Conservation (phyloP, 2,797 vertebrate species). For the Fistularia tabacaria region DNA sequence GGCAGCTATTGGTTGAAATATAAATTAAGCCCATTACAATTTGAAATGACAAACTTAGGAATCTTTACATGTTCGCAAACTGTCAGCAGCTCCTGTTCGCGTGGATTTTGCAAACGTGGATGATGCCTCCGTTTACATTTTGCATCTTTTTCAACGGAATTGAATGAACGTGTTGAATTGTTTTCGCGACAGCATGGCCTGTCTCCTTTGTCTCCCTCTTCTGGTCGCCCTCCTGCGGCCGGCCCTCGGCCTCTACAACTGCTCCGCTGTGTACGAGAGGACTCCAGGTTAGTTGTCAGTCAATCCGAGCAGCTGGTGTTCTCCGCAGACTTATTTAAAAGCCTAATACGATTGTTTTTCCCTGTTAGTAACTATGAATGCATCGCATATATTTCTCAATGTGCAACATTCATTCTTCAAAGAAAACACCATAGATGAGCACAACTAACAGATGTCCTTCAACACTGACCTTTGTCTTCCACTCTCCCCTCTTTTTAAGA, state of each 20-base stretch:
- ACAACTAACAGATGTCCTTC: background rate
- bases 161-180: background rate
- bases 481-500: conserved; percentile 45
- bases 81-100: too few relatives aligned
- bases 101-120: too few relatives aligned
- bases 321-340: background rate
- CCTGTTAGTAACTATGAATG: background rate
- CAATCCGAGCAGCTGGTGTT: background rate
- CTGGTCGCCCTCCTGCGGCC: conserved; percentile 60
- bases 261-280: conserved; percentile 63
- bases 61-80: too few relatives aligned
- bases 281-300: conserved; percentile 57
- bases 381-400: background rate
- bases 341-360: background rate
- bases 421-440: background rate
- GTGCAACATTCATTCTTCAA: background rate
- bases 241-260: conserved; percentile 65
- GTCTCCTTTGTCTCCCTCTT: conserved; percentile 52
- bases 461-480: background rate
- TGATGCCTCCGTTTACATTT: too few relatives aligned
- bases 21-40: too few relatives aligned
- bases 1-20: too few relatives aligned
- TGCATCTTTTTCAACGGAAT: conserved; percentile 3
- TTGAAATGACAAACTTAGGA: too few relatives aligned
- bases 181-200: conserved; percentile 35